Evolutionary conservation across 2,888 invertebrate genomes (phyloP).

Genomic region (Drosophila kanekoi): DNA sequence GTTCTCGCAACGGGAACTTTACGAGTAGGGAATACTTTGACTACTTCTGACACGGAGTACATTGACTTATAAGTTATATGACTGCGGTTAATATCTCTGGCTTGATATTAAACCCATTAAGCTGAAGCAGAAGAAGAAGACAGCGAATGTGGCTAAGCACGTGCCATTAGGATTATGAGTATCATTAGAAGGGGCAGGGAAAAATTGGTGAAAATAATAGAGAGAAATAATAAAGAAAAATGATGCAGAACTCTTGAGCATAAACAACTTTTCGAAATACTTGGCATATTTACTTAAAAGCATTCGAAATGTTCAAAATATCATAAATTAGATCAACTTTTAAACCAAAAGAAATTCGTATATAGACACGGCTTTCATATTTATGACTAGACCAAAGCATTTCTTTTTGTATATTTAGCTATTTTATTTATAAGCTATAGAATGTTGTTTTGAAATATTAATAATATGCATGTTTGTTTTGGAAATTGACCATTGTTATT

Average conservation of each 20-base stretch:
- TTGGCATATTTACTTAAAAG: neutral
- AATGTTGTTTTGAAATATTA: too few relatives aligned
- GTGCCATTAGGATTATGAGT: slow-evolving; percentile 8
- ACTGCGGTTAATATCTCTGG: slow-evolving; percentile 22
- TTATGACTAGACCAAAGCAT: neutral
- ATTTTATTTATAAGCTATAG: slow-evolving; percentile 1
- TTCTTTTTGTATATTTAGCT: neutral
- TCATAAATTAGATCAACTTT: neutral
- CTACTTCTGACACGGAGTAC: slow-evolving; percentile 25
- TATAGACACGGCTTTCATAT: neutral
- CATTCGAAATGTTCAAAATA: neutral
- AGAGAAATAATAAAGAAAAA: neutral
- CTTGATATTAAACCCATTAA: slow-evolving; percentile 6
- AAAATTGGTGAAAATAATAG: neutral
- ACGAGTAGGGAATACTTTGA: slow-evolving; percentile 30
- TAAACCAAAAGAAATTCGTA: neutral
- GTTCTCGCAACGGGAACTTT: slow-evolving; percentile 23
- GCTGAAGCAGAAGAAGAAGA: neutral
- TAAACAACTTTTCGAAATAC: slow-evolving; percentile 1
- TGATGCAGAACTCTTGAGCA: neutral
- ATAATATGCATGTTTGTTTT: neutral
- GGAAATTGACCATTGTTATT: neutral
- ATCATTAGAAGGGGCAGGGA: neutral
- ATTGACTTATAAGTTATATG: slow-evolving; percentile 38
- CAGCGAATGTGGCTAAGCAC: slow-evolving; percentile 2